Evolutionary conservation across 2,888 invertebrate genomes (phyloP), one percentile per base, ranked within the genome.

Genomic region (Sminthurides aquaticus): DNA sequence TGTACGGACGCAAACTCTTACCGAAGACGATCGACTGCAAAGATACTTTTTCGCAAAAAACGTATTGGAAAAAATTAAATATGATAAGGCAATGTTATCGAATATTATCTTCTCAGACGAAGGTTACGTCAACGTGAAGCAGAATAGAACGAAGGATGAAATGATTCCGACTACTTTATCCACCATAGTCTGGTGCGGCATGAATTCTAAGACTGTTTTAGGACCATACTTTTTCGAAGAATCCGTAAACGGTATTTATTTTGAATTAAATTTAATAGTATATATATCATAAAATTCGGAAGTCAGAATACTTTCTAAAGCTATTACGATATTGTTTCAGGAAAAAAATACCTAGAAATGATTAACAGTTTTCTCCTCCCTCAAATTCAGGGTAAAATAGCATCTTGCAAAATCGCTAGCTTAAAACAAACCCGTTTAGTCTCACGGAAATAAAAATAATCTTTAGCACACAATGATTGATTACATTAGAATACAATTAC

Each of bases 161-260:
- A n/a, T n/a, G n/a, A n/a, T n/a, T n/a, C n/a, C n/a, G n/a, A n/a
- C n/a, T n/a, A n/a, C n/a, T n/a, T n/a, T n/a, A 48, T 71, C 69
- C 3, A 54, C 70, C 34, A 72, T 73, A 54, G 71, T 71, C 1
- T 74, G 74, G 74, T 72, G 72, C 58, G 72, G 71, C 18, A 69
- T 72, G 64, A 71, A 67, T 43, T 62, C 71, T 1, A 62, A 55
- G 18, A 68, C 72, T 15, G 61, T 70, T 18, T 62, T 74, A 3
- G 74, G 74, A 0, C 74, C 74, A 1, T 74, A 71, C 49, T 74
- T 74, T 66, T 73, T 72, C 65, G 72, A 74, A 58, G 70, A 72
- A 5, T 60, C 69, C 59, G 70, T 71, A 1, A 74, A 71, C 58
- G 74, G 74, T 72, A 59, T n/a, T 25, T 22, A n/a, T 3, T 3